Evolutionary conservation across 2,888 invertebrate genomes (phyloP), one percentile per base, ranked within the genome.

Genomic region (Rhaphigaster nebulosa): DNA sequence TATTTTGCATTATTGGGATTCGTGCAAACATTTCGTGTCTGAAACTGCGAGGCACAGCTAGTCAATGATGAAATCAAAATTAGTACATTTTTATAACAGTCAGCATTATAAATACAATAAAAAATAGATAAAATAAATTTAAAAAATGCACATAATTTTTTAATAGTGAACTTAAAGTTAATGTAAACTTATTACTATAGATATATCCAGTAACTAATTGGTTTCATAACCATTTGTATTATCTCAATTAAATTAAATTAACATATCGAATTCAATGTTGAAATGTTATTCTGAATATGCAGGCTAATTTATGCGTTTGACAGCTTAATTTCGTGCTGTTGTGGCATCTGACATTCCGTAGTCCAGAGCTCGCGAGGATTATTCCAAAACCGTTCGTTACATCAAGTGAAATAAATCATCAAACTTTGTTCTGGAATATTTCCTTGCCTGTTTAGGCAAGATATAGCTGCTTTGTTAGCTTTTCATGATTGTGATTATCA

Each of bases 241-340:
- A 65, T 18, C 10, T 65, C 0, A 65, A 65, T n/a, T 65, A 65
- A 18, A 18, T 76, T 76, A 20, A 0, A 38, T 38, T 38, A 38
- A 76, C 70, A 76, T 76, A 76, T 76, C 38, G 18, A 76, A 76
- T 38, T 38, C 70, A 76, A 12, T 38, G 70, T 76, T 76, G 70
- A 76, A 76, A 76, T 38, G 70, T 76, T 76, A 65, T 38, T 38
- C 20, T 38, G 70, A 29, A 76, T 76, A 76, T 23, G 70, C 70
- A 76, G 20, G 70, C 70, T 76, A 76, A 76, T 76, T 76, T 38
- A 38, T 76, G 70, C 20, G 70, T 76, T 76, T 76, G 70, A 76
- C 70, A 76, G 70, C 70, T 76, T 76, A 76, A 76, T 76, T 76
- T 76, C 70, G 18, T 20, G 70, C 70, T 38, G 65, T 65, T 65